Base-by-base conservation (phyloP, 1,140 invertebrate species). In the Drosophila littoralis region DNA sequence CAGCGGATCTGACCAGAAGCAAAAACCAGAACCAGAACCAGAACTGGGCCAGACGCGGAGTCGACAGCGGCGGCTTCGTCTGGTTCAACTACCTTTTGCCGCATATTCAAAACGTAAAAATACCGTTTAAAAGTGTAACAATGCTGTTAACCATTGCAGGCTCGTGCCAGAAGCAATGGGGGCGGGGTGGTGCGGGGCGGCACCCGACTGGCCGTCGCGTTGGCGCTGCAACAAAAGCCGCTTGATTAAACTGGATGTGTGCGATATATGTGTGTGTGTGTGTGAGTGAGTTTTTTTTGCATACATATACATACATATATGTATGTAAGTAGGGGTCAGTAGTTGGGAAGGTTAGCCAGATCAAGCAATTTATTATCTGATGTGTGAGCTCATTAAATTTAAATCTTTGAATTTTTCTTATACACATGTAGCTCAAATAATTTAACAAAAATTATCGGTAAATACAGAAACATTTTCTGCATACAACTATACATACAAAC, bases 71-170 rank as follows among this genome's bases (percentile, higher is more conserved):
- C 22, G 7, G 2, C 22, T 45, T 38, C 8, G 22, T 42, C 32
- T 46, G 57, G 46, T 40, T 60, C 40, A 69, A 66, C 75, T 77
- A 57, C 65, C 66, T 70, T 52, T 81, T 81, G 79, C 55, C 72
- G 73, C 82, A 82, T 79, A 79, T 88, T 88, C 60, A 52, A 79
- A 79, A 77, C 79, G 76, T 64, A 52, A 78, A 79, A 77, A 79
- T 83, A 75, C 77, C 84, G 83, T 84, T 88, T 88, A 88, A 80
- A 88, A 75, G 83, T 83, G 83, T 88, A 88, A 88, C 83, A 88
- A 88, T 89, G 76, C 84, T 83, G 83, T 80, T 88, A 89, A 80
- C 83, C 71, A 77, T 57, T 64, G 58, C 64, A 57, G 69, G 60
- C n/a, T 13, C 33, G 42, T 61, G 48, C 33, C 60, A 28, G 4